phyloP scores from a whole-genome alignment of 2,113 vertebrate species.

The Aptenodytes patagonicus region DNA sequence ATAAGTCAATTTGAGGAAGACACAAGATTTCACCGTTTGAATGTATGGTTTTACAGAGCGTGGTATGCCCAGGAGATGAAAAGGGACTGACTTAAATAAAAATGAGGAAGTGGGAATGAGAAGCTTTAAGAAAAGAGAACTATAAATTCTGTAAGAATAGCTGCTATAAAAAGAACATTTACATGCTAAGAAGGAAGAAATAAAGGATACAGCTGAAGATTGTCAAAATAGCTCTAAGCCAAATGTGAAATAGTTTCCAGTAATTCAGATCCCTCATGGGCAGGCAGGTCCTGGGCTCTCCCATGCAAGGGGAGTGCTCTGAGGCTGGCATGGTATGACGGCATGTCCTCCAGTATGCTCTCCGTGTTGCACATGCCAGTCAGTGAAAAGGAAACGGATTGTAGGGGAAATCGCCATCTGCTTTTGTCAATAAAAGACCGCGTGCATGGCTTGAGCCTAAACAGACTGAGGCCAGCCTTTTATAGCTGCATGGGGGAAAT shows the following conservation, averaged over 20 bases:
- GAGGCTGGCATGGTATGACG: neutral
- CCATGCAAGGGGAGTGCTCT: neutral
- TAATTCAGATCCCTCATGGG: neutral
- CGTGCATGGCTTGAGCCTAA: conserved; percentile 28
- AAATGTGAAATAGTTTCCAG: conserved; percentile 49
- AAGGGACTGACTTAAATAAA: conserved; percentile 19
- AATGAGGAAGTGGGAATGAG: conserved; percentile 29
- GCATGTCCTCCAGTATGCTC: neutral
- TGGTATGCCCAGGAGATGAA: neutral
- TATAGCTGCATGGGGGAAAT: conserved; percentile 22
- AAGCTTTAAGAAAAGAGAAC: conserved; percentile 54
- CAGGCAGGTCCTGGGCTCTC: neutral
- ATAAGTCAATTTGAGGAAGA: neutral
- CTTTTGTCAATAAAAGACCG: conserved; percentile 66
- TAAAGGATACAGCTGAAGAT: conserved; percentile 53
- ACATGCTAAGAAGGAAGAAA: conserved; percentile 42
- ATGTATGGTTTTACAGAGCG: neutral
- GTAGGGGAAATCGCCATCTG: conserved; percentile 53
- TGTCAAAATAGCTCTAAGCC: conserved; percentile 35
- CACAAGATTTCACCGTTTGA: neutral
- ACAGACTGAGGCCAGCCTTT: conserved; percentile 35
- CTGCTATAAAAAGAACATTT: conserved; percentile 46
- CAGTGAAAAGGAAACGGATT: conserved; percentile 23
- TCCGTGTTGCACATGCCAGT: conserved; percentile 16
- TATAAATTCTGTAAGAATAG: conserved; percentile 37